Evolutionary conservation across 2,888 invertebrate genomes (phyloP).

Genomic region (Cynaeus angustus): DNA sequence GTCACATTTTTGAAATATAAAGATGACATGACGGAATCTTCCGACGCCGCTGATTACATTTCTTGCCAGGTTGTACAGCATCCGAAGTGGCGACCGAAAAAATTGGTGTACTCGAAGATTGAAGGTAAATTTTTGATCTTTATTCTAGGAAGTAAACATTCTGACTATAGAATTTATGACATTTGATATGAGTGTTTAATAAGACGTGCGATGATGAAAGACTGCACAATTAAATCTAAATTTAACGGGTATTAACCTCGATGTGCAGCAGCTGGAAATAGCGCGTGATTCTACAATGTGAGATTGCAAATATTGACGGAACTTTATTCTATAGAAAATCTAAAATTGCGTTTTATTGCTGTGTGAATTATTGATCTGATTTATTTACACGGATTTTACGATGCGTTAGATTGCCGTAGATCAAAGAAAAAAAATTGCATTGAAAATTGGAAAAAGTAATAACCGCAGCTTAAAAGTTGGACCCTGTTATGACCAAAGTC

Average conservation of each 20-base stretch:
- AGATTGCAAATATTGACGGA: constrained; percentile 31
- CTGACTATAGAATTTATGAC: not conserved
- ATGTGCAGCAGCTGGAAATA: constrained; percentile 34
- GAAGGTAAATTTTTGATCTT: constrained; percentile 55
- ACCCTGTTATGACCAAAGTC: too few relatives aligned
- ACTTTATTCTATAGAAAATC: constrained; percentile 16
- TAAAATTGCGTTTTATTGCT: constrained; percentile 7
- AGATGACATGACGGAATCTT: constrained; percentile 48
- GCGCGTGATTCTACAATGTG: constrained; percentile 7
- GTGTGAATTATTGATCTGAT: not conserved
- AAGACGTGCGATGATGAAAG: constrained; percentile 21
- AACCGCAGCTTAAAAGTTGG: too few relatives aligned
- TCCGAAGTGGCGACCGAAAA: constrained; percentile 62
- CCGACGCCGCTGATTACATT: constrained; percentile 53
- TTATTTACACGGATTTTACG: too few relatives aligned
- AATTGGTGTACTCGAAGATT: constrained; percentile 57
- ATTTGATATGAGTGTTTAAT: constrained; percentile 12
- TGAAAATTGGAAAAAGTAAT: too few relatives aligned
- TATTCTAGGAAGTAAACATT: not conserved
- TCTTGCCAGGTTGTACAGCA: constrained; percentile 62
- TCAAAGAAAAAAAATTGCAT: too few relatives aligned
- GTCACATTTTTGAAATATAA: constrained; percentile 59
- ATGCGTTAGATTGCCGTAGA: too few relatives aligned
- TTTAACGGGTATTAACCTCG: constrained; percentile 51
- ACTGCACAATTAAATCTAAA: constrained; percentile 44